Evolutionary conservation across 2,797 vertebrate species (phyloP), one percentile per base, ranked within the genome.

Genomic region (Crotalus adamanteus): DNA sequence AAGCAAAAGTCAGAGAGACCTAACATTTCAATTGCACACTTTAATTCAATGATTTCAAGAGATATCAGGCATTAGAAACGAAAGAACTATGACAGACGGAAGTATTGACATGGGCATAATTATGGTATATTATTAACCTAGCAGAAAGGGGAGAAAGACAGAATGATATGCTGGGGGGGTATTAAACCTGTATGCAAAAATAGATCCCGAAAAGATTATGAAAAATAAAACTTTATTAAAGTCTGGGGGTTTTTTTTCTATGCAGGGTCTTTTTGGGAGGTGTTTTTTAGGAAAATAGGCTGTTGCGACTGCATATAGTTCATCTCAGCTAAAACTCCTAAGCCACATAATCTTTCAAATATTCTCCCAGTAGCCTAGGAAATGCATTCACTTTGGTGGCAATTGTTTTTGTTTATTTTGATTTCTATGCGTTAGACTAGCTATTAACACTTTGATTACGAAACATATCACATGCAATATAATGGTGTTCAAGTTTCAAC

Each of bases 1-100:
- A 94, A 6, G 25, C 87, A 89, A 92, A 95, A 73, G 88, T 93
- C 89, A 94, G 26, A 60, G 91, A 94, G 69, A 37, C 88, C 88
- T 92, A 93, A 65, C 1, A 94, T 95, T 96, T 96, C 26, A 92
- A 94, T 94, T 94, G 2, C 86, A 73, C 53, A 93, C 5, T 60
- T 73, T 90, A 94, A 94, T 90, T 92, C 73, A 94, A 87, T 56
- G 28, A 92, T 60, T 95, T 94, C 51, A 73, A 4, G 93, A 94
- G 95, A 89, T 0, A 14, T 86, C 47, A 61, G 73, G 13, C 1
- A 88, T 5, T 53, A 90, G 78, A 93, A 96, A 59, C 8, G 69
- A 92, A 93, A 86, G 42, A 94, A 65, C 7, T 86, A 18, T 92
- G 26, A 93, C 28, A 93, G 56, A 93, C 22, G 89, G 56, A 57